Conservation (phyloP, 2,888 invertebrate species). For the Leucoma salicis region DNA sequence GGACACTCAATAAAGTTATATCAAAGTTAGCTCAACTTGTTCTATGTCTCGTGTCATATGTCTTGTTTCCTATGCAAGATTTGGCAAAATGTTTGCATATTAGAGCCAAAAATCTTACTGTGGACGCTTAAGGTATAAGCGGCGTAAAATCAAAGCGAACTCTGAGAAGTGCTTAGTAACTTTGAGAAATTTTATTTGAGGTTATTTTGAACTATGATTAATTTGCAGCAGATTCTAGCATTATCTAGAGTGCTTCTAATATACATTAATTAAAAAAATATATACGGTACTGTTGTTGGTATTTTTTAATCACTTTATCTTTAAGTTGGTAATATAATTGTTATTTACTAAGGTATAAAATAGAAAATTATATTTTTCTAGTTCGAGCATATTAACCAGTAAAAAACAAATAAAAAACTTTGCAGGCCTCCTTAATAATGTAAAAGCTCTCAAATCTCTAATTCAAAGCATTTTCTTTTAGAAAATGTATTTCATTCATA, state of each 20-base stretch:
- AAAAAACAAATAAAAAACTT: too few relatives aligned
- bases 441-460: neutral
- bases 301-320: too few relatives aligned
- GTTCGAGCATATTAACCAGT: too few relatives aligned
- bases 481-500: neutral
- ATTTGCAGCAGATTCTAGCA: too few relatives aligned
- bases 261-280: too few relatives aligned
- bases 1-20: constrained; percentile 18
- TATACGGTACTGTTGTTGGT: too few relatives aligned
- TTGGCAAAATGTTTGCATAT: constrained; percentile 29
- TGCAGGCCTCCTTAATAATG: neutral
- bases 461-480: neutral
- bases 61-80: constrained; percentile 20
- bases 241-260: too few relatives aligned
- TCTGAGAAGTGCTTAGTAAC: neutral
- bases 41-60: constrained; percentile 21
- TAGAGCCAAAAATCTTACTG: constrained; percentile 28
- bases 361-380: too few relatives aligned
- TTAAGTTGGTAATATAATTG: too few relatives aligned
- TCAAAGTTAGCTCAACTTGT: constrained; percentile 24
- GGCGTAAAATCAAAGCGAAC: constrained; percentile 6
- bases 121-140: constrained; percentile 18
- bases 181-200: too few relatives aligned
- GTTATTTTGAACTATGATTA: too few relatives aligned
- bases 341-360: too few relatives aligned